These are phyloP conservation scores for Chaenocephalus aceratus DNA, from an alignment of 2,113 vertebrate species.

Conservation along the genomic window DNA sequence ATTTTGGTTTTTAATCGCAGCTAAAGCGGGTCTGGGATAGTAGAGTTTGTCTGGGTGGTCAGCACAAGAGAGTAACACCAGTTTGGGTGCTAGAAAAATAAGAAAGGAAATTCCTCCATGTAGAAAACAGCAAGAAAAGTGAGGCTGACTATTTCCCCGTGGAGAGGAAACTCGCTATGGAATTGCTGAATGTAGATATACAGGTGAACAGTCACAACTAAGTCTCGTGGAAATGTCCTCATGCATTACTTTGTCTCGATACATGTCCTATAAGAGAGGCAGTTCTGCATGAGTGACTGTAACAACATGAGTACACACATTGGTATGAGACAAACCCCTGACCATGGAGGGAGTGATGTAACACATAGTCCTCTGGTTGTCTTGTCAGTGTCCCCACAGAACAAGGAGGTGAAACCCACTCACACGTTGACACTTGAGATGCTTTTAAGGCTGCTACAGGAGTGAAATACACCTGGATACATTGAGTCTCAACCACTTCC, in stretches of 20 bases:
- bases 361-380: neutral
- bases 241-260: too few species aligned
- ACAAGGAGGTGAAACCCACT: conserved; percentile 34
- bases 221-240: too few species aligned
- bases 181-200: neutral
- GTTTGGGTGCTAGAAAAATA: neutral
- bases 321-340: too few species aligned
- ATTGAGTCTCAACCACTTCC: neutral
- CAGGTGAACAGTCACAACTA: neutral
- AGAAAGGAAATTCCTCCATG: neutral
- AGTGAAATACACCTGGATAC: conserved; percentile 3
- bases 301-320: too few species aligned
- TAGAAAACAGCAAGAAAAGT: neutral
- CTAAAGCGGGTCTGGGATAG: neutral
- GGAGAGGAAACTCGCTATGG: neutral
- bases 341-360: too few species aligned
- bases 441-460: neutral
- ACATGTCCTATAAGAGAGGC: too few species aligned
- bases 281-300: too few species aligned
- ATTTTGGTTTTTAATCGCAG: conserved; percentile 6
- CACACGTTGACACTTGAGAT: conserved; percentile 43
- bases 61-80: neutral
- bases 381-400: neutral
- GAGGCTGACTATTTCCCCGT: neutral
- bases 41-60: neutral